phyloP scores from a whole-genome alignment of 1,140 invertebrate genomes.

The Hirudo medicinalis region DNA sequence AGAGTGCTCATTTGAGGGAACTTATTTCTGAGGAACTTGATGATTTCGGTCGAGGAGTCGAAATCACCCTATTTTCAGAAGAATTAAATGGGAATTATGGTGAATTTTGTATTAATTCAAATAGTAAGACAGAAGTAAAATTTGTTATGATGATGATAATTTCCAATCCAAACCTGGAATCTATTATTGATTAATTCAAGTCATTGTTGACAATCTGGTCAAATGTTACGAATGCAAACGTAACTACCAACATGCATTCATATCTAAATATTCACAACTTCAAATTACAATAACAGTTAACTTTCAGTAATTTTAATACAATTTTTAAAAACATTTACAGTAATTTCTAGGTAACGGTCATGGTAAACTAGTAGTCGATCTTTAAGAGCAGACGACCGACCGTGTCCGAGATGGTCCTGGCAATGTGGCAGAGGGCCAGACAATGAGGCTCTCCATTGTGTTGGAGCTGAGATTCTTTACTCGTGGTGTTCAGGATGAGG shows the following conservation, averaged over 20 bases:
- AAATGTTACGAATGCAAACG: no score
- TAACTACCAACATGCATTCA: no score
- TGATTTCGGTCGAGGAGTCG: neutral
- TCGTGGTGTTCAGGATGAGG: conserved; percentile 59
- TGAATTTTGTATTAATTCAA: no score
- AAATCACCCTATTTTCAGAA: neutral
- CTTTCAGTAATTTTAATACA: neutral
- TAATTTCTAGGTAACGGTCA: no score
- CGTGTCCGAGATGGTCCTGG: conserved; percentile 50
- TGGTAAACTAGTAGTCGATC: neutral
- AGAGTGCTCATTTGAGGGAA: conserved; percentile 12
- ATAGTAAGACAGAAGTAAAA: no score
- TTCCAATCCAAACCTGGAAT: neutral
- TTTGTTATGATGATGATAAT: neutral
- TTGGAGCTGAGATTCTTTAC: conserved; percentile 46
- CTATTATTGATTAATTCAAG: neutral
- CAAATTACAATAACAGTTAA: neutral
- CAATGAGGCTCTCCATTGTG: conserved; percentile 57
- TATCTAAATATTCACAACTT: neutral
- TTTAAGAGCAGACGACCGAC: conserved; percentile 27
- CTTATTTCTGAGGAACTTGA: neutral
- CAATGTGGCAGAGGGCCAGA: conserved; percentile 56
- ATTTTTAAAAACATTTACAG: no score
- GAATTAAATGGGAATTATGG: neutral
- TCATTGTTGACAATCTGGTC: no score